Evolutionary conservation across 2,888 invertebrate species (phyloP).

Genomic region (Oscheius sp.): DNA sequence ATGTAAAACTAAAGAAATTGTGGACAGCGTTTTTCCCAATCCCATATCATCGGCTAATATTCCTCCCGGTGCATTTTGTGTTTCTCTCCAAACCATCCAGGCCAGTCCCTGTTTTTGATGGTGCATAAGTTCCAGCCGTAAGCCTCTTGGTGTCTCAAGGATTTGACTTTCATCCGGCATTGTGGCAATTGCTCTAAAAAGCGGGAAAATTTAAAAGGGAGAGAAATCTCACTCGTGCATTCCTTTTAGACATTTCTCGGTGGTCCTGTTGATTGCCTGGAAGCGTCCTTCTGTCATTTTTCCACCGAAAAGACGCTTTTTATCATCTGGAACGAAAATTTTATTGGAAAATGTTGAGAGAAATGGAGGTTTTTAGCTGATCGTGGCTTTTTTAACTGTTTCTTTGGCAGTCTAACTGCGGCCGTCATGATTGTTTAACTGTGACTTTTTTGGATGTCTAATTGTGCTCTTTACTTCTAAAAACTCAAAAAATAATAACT

Average conservation of each 20-base stretch:
- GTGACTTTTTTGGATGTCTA: too few species aligned
- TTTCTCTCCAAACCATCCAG: slow-evolving; percentile 91
- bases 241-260: slow-evolving; percentile 52
- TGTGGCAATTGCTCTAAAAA: slow-evolving; percentile 27
- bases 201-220: background rate
- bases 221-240: background rate
- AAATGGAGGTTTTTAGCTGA: too few species aligned
- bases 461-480: too few species aligned
- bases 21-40: slow-evolving; percentile 76
- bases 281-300: slow-evolving; percentile 66
- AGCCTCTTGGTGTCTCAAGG: slow-evolving; percentile 61
- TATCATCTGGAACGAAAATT: slow-evolving; percentile 44
- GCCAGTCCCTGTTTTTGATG: slow-evolving; percentile 80
- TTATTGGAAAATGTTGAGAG: too few species aligned
- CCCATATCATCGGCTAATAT: slow-evolving; percentile 79
- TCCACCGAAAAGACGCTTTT: slow-evolving; percentile 67
- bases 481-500: background rate
- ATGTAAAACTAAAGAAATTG: slow-evolving; percentile 75
- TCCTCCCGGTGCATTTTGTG: slow-evolving; percentile 86
- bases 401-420: too few species aligned
- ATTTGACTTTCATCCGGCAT: slow-evolving; percentile 53
- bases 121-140: slow-evolving; percentile 64
- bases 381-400: too few species aligned
- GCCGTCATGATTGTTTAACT: too few species aligned
- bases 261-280: slow-evolving; percentile 47